Evolutionary conservation across 2,113 vertebrate genomes (phyloP).

Genomic region (Trichechus manatus): DNA sequence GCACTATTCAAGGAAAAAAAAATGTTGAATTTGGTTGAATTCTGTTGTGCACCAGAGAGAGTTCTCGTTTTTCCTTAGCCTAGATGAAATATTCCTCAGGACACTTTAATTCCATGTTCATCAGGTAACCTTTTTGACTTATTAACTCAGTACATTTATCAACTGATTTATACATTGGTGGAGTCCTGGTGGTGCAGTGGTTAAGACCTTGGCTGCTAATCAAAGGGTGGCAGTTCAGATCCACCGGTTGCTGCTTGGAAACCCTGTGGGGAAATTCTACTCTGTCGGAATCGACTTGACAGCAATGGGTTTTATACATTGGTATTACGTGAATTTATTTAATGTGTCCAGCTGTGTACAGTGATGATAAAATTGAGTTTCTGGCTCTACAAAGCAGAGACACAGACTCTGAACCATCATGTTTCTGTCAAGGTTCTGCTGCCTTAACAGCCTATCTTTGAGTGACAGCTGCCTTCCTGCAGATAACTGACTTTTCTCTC

Average conservation of each 20-base stretch:
- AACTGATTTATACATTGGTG: not conserved
- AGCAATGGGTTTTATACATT: not conserved
- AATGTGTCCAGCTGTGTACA: not conserved
- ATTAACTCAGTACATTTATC: not conserved
- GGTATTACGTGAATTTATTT: not conserved
- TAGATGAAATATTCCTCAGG: constrained; percentile 6
- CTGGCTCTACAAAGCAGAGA: not conserved
- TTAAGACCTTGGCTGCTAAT: too few species aligned
- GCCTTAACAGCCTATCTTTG: not conserved
- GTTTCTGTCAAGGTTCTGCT: not conserved
- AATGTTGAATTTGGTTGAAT: not conserved
- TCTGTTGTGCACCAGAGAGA: not conserved
- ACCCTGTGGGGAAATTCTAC: too few species aligned
- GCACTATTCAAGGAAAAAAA: not conserved
- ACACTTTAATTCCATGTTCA: not conserved
- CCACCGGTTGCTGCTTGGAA: too few species aligned
- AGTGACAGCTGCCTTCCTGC: not conserved
- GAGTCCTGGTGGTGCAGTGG: too few species aligned
- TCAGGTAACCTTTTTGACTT: not conserved
- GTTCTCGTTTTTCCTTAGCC: not conserved
- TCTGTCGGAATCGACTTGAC: too few species aligned
- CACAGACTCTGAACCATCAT: not conserved
- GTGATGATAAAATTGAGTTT: not conserved
- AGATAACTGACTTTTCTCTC: not conserved
- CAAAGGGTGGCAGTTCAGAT: too few species aligned